Evolutionary conservation across 2,113 vertebrate genomes (phyloP).

Genomic region (Casuarius casuarius): DNA sequence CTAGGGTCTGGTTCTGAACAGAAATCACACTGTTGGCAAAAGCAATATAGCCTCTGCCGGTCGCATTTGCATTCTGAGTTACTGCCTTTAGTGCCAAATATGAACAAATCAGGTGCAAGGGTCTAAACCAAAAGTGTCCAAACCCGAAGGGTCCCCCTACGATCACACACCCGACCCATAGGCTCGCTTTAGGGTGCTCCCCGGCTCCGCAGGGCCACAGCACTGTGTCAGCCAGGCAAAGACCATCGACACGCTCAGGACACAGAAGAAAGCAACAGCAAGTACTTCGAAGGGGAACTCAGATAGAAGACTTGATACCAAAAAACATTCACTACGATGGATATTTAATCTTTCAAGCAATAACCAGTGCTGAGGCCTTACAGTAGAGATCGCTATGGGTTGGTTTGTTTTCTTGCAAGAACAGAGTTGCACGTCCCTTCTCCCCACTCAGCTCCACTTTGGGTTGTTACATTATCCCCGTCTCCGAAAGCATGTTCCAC

Average conservation of each 20-base stretch:
- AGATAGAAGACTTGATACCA: neutral
- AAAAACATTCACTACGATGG: rapidly evolving
- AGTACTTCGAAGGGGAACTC: neutral
- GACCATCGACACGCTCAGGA: neutral
- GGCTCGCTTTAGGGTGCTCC: neutral
- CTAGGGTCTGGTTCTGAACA: neutral
- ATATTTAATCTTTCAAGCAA: neutral
- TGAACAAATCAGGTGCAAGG: neutral
- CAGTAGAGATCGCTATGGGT: neutral
- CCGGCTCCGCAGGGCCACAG: neutral
- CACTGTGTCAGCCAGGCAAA: neutral
- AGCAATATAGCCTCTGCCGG: neutral
- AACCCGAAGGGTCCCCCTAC: no score
- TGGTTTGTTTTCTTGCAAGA: neutral
- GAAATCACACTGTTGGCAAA: neutral
- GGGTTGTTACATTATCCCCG: neutral
- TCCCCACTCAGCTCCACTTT: neutral
- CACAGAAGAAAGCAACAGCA: neutral
- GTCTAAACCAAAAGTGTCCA: neutral
- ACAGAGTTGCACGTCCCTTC: neutral
- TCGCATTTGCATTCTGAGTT: neutral
- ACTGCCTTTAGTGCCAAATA: neutral
- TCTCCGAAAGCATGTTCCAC: neutral
- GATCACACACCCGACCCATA: rapidly evolving
- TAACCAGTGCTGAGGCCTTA: neutral